Conservation (phyloP, 2,113 vertebrate genomes). For the Phrynosoma blainvillii region DNA sequence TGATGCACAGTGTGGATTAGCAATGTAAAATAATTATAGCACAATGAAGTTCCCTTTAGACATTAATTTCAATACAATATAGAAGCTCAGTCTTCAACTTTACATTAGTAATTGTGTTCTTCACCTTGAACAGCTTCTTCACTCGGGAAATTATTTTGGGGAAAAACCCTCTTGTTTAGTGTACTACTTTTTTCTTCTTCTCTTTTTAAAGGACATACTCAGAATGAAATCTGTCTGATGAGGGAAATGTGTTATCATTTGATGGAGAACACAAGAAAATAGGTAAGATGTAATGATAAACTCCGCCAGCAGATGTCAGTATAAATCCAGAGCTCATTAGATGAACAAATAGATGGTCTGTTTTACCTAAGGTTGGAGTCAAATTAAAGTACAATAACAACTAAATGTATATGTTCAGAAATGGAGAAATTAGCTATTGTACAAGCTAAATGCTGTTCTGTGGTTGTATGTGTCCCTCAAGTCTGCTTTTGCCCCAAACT, state of each 20-base stretch:
- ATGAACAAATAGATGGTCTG: neutral
- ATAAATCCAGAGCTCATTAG: neutral
- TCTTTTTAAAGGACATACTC: neutral
- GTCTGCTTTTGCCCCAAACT: too few relatives aligned
- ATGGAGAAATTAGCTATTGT: neutral
- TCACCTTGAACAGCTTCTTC: neutral
- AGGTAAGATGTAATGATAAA: neutral
- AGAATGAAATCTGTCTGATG: neutral
- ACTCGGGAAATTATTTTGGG: neutral
- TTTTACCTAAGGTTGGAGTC: neutral
- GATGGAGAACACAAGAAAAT: neutral
- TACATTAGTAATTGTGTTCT: neutral
- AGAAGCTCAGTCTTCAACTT: neutral
- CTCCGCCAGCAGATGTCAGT: constrained; percentile 28
- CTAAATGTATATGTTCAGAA: neutral
- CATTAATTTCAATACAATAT: neutral
- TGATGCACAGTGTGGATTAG: neutral
- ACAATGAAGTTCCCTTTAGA: neutral
- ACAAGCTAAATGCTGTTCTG: too few relatives aligned
- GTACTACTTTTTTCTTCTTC: neutral
- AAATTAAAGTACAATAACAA: neutral
- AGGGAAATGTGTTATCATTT: neutral
- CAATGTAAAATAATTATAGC: neutral
- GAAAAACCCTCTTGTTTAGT: neutral
- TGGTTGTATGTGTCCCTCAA: too few relatives aligned